Evolutionary conservation across 2,113 vertebrate species (phyloP).

Genomic region (Otus sunia): DNA sequence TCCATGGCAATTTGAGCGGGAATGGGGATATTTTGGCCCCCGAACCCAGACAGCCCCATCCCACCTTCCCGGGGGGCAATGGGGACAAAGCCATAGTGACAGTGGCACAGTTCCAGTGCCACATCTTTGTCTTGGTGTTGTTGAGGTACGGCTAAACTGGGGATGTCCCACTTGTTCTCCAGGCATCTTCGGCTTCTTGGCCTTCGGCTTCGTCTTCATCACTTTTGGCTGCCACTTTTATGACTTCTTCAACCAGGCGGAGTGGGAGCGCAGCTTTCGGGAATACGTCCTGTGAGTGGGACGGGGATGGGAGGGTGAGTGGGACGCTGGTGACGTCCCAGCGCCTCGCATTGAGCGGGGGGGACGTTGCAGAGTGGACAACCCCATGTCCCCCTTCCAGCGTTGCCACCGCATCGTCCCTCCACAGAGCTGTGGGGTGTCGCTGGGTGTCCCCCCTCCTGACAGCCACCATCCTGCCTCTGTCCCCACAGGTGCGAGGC

Average conservation of each 20-base stretch:
- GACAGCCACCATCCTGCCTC: rapidly evolving
- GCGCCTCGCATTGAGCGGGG: rapidly evolving
- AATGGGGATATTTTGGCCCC: rapidly evolving
- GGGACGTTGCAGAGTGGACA: rapidly evolving
- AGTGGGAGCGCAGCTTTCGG: conserved; percentile 97
- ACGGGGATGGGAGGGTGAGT: rapidly evolving
- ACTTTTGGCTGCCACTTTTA: conserved; percentile 98
- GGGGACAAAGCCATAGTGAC: neutral
- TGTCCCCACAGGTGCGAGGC: conserved; percentile 85
- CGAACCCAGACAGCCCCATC: neutral
- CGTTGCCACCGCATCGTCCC: rapidly evolving
- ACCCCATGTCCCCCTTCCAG: rapidly evolving
- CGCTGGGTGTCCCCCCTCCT: rapidly evolving
- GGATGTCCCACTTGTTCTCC: neutral
- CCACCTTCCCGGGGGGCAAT: rapidly evolving
- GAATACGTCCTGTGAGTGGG: conserved; percentile 93
- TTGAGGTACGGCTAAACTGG: rapidly evolving
- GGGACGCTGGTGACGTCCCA: neutral
- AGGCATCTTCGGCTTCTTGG: conserved; percentile 98
- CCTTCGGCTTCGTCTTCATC: conserved; percentile 95
- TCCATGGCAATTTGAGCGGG: rapidly evolving
- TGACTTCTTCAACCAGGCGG: conserved; percentile 97
- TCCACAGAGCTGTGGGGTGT: neutral
- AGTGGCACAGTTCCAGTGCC: rapidly evolving
- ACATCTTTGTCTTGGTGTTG: rapidly evolving